A percentile compares a stretch with the other conserved stretches of the same genome.
These are phyloP conservation scores for Teleogryllus occipitalis DNA, from an alignment of 1,140 invertebrate species.

Conservation along the genomic window DNA sequence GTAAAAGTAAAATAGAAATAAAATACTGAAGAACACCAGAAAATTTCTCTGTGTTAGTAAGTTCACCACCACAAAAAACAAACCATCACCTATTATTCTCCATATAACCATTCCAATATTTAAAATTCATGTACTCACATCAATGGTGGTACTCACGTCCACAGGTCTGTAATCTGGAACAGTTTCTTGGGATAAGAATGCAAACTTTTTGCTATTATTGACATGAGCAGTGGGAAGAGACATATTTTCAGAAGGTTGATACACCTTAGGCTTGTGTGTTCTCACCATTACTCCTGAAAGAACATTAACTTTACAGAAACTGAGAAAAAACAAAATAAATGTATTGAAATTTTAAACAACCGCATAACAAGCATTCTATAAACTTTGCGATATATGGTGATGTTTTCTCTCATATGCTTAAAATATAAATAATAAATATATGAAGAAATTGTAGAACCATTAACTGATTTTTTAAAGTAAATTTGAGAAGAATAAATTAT, in stretches of 20 bases:
- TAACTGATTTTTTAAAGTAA: too few species aligned
- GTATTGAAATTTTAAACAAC: too few species aligned
- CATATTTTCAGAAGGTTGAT: constrained; percentile 40
- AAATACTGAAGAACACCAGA: too few species aligned
- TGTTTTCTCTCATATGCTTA: too few species aligned
- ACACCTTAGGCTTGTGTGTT: constrained; percentile 60
- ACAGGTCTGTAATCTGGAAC: constrained; percentile 72
- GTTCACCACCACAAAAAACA: background rate
- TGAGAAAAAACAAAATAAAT: background rate
- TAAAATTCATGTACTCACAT: background rate
- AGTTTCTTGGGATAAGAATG: constrained; percentile 72
- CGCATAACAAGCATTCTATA: too few species aligned
- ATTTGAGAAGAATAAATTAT: too few species aligned
- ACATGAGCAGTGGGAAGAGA: constrained; percentile 43
- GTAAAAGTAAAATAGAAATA: too few species aligned
- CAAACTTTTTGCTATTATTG: constrained; percentile 77
- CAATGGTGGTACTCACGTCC: constrained; percentile 8
- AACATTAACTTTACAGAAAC: constrained; percentile 17
- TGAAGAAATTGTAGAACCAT: too few species aligned
- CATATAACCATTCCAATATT: background rate
- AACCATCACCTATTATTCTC: background rate
- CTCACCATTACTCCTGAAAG: constrained; percentile 52
- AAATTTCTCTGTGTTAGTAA: background rate
- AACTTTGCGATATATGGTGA: too few species aligned
- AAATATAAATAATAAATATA: too few species aligned